Conservation (phyloP, 2,888 invertebrate species). For the Drosophila kanekoi region DNA sequence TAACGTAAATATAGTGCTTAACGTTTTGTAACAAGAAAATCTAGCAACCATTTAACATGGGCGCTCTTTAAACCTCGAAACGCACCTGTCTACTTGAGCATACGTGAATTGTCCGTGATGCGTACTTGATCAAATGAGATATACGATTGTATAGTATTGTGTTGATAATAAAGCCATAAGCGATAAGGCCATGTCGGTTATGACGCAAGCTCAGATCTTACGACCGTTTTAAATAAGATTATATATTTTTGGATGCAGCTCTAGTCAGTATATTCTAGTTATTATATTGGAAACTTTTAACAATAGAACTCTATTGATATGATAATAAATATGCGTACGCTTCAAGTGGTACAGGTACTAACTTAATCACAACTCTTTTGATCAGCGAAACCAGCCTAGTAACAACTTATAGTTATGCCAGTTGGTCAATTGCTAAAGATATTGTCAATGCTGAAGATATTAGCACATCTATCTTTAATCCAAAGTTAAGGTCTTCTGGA, state of each 20-base stretch:
- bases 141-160: conserved; percentile 23
- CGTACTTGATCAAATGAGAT: conserved; percentile 43
- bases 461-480: no score
- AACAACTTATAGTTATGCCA: not conserved
- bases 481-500: no score
- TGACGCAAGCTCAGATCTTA: conserved; percentile 49
- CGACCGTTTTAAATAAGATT: conserved; percentile 25
- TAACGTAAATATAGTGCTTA: no score
- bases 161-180: conserved; percentile 21
- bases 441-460: not conserved
- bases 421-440: not conserved
- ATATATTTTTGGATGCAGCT: conserved; percentile 19
- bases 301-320: conserved; percentile 6
- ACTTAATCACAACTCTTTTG: conserved; percentile 17
- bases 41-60: conserved; percentile 4
- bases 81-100: conserved; percentile 17
- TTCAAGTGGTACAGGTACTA: conserved; percentile 13
- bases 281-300: conserved; percentile 1
- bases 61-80: conserved; percentile 14
- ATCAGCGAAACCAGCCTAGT: conserved; percentile 7
- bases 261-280: conserved; percentile 35
- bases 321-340: conserved; percentile 17
- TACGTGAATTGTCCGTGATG: conserved; percentile 19
- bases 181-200: conserved; percentile 30
- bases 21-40: no score